These are phyloP conservation scores for Drosophila fuyamai DNA, from an alignment of 1,140 invertebrate genomes.

Conservation along the genomic window DNA sequence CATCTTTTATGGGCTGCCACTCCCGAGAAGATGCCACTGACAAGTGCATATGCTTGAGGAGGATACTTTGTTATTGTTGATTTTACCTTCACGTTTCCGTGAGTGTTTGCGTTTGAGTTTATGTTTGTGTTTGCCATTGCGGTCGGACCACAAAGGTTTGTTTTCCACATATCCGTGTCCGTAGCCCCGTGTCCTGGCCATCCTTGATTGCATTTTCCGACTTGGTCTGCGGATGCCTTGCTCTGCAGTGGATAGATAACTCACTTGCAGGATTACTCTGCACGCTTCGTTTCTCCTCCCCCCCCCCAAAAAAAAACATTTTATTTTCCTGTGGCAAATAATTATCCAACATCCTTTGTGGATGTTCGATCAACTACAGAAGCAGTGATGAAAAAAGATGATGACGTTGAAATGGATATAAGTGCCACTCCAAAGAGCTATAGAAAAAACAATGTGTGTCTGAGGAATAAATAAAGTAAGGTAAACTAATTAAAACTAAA, in stretches of 20 bases:
- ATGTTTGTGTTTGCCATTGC: slow-evolving; percentile 6
- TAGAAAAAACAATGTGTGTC: background rate
- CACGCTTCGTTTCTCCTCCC: background rate
- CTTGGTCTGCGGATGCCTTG: slow-evolving; percentile 15
- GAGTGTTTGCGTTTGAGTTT: background rate
- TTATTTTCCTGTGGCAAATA: slow-evolving; percentile 20
- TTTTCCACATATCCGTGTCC: slow-evolving; percentile 12
- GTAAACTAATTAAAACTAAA: background rate
- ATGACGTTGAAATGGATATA: background rate
- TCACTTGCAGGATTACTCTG: slow-evolving; percentile 18
- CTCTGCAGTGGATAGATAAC: slow-evolving; percentile 27
- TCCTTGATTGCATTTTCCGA: slow-evolving; percentile 56
- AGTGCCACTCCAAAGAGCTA: background rate
- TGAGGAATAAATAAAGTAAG: background rate
- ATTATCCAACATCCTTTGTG: slow-evolving; percentile 25
- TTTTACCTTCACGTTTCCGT: slow-evolving; percentile 1
- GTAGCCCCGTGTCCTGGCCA: slow-evolving; percentile 4
- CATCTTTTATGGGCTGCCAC: slow-evolving; percentile 43
- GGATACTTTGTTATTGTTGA: slow-evolving; percentile 45
- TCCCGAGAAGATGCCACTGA: slow-evolving; percentile 37
- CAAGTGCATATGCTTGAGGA: slow-evolving; percentile 42
- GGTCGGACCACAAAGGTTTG: slow-evolving; percentile 42
- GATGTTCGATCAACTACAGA: slow-evolving; percentile 14
- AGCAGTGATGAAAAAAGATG: background rate
- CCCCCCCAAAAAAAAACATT: background rate